Evolutionary conservation across 1,140 invertebrate genomes (phyloP).

Genomic region (Lerema accius): DNA sequence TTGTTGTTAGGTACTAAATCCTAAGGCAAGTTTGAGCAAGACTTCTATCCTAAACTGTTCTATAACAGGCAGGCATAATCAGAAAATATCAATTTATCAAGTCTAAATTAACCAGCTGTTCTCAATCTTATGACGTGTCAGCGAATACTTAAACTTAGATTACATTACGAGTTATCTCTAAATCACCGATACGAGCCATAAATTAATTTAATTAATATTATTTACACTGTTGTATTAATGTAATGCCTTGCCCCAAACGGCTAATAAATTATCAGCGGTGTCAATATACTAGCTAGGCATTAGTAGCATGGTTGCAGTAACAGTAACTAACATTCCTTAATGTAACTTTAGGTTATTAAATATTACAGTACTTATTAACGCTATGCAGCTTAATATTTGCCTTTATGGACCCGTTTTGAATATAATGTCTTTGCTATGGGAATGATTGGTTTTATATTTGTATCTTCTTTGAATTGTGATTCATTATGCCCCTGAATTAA

Average conservation of each 20-base stretch:
- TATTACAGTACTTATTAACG: no score
- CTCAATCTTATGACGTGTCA: slow-evolving; percentile 3
- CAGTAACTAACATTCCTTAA: no score
- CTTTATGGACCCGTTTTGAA: no score
- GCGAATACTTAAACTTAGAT: slow-evolving; percentile 5
- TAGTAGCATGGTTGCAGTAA: no score
- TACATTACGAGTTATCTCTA: slow-evolving; percentile 11
- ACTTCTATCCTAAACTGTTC: not conserved
- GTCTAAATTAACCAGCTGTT: not conserved
- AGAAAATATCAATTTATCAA: slow-evolving; percentile 3
- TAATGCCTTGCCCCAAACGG: slow-evolving; percentile 5
- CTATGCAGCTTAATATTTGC: no score
- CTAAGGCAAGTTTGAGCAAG: no score
- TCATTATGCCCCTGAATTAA: slow-evolving; percentile 5
- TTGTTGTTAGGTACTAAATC: no score
- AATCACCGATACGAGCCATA: slow-evolving; percentile 14
- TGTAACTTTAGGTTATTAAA: no score
- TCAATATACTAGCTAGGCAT: not conserved
- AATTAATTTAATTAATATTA: slow-evolving; percentile 21
- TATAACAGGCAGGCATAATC: not conserved
- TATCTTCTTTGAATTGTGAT: no score
- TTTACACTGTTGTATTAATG: slow-evolving; percentile 14
- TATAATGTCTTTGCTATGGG: no score
- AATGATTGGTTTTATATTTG: no score
- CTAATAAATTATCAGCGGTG: slow-evolving; percentile 3